A percentile compares a stretch with the other conserved stretches of the same genome.
Evolutionary conservation across 2,797 vertebrate genomes (phyloP).

Genomic region (Hemibagrus guttatus): DNA sequence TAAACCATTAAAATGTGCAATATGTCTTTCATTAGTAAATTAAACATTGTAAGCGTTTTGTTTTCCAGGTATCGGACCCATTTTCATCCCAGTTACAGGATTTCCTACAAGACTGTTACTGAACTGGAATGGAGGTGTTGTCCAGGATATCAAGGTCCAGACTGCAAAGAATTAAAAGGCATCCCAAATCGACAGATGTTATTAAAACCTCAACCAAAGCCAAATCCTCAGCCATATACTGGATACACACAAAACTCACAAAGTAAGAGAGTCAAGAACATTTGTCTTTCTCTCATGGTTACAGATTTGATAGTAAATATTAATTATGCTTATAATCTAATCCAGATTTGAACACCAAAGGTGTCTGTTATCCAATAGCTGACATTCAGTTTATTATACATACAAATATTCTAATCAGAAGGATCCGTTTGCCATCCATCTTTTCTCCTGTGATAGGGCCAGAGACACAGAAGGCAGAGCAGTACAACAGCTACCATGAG

Average conservation of each 20-base stretch:
- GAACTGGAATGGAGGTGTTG: conserved; percentile 96
- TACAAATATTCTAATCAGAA: background rate
- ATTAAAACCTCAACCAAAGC: conserved; percentile 62
- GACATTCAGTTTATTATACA: background rate
- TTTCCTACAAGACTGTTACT: conserved; percentile 87
- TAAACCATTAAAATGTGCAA: background rate
- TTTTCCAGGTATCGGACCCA: conserved; percentile 82
- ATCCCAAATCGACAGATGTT: conserved; percentile 62
- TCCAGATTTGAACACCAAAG: background rate
- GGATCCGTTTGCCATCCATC: conserved; percentile 5
- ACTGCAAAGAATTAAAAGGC: conserved; percentile 87
- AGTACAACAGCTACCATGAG: conserved; percentile 63
- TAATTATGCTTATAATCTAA: background rate
- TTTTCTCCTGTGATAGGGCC: conserved; percentile 62
- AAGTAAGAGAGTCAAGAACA: conserved; percentile 63
- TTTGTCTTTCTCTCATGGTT: background rate
- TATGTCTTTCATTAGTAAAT: background rate
- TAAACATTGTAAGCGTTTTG: background rate
- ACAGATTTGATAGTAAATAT: background rate
- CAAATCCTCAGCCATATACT: conserved; percentile 59
- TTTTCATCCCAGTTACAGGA: conserved; percentile 88
- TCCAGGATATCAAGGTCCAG: conserved; percentile 86
- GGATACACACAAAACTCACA: conserved; percentile 67
- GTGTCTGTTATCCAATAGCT: background rate
- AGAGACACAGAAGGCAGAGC: conserved; percentile 70